These are phyloP conservation scores for Parauchenoglanis punctatus DNA, from an alignment of 2,797 vertebrate genomes.

Conservation along the genomic window DNA sequence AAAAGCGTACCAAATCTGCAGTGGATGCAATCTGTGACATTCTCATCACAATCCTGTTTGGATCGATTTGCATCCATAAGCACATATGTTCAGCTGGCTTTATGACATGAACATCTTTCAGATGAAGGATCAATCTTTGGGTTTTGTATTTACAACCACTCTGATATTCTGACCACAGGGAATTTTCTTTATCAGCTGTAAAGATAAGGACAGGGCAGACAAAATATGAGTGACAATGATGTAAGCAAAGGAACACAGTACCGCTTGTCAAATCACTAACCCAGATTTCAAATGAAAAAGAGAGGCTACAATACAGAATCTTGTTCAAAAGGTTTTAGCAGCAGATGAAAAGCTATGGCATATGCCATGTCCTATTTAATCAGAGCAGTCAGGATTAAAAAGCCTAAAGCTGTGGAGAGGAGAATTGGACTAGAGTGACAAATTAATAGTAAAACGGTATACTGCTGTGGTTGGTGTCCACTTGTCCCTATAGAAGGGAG, in stretches of 20 bases:
- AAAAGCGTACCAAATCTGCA: conserved; percentile 44
- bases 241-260: conserved; percentile 5
- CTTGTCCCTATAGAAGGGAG: neutral
- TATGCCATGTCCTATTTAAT: conserved; percentile 47
- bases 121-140: conserved; percentile 11
- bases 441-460: neutral
- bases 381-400: conserved; percentile 52
- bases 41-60: conserved; percentile 48
- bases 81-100: conserved; percentile 41
- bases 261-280: conserved; percentile 46
- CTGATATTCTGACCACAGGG: conserved; percentile 5
- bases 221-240: conserved; percentile 23
- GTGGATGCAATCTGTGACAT: conserved; percentile 44
- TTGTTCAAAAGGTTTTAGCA: conserved; percentile 61
- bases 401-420: neutral
- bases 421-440: neutral
- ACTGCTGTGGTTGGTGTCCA: neutral
- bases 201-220: conserved; percentile 45
- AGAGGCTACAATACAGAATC: conserved; percentile 49
- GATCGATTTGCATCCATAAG: conserved; percentile 38
- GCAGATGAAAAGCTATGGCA: conserved; percentile 56
- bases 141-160: conserved; percentile 15
- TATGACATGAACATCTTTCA: conserved; percentile 23
- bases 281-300: conserved; percentile 53
- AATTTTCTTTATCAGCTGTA: conserved; percentile 37